Conservation (phyloP, 2,888 invertebrate genomes). For the Chrysolina haemoptera region DNA sequence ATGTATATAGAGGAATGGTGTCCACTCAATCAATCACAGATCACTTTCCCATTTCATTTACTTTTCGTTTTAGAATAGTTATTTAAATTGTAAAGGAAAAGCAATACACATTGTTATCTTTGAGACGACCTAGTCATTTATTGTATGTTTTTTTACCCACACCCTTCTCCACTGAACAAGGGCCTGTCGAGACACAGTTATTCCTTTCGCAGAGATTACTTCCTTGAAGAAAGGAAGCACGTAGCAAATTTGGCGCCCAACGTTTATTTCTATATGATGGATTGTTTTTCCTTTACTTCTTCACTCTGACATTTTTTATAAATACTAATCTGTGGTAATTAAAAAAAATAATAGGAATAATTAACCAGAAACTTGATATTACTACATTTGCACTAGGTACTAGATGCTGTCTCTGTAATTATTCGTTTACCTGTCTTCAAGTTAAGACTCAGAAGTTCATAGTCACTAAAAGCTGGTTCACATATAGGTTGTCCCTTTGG, state of each 20-base stretch:
- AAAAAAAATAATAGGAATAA: too few relatives aligned
- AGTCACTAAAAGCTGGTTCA: background rate
- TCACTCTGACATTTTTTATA: background rate
- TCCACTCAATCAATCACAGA: too few relatives aligned
- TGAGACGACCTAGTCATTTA: background rate
- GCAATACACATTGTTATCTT: too few relatives aligned
- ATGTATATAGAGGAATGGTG: too few relatives aligned
- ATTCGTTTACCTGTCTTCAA: too few relatives aligned
- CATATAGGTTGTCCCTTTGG: background rate
- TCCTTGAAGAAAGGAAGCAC: background rate
- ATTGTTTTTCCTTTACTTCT: background rate
- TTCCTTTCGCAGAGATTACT: too few relatives aligned
- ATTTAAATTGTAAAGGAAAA: too few relatives aligned
- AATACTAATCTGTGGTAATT: background rate
- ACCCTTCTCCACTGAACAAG: background rate
- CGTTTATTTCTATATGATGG: background rate
- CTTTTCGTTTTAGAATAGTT: too few relatives aligned
- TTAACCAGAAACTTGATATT: too few relatives aligned
- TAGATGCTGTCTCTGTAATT: background rate
- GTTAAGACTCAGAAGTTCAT: too few relatives aligned
- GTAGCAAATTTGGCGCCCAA: background rate
- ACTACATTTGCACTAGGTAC: too few relatives aligned
- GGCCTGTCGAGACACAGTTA: background rate
- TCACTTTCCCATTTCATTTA: too few relatives aligned
- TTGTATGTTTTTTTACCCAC: background rate